Conservation (phyloP, 1,140 invertebrate genomes). For the Homarus americanus region DNA sequence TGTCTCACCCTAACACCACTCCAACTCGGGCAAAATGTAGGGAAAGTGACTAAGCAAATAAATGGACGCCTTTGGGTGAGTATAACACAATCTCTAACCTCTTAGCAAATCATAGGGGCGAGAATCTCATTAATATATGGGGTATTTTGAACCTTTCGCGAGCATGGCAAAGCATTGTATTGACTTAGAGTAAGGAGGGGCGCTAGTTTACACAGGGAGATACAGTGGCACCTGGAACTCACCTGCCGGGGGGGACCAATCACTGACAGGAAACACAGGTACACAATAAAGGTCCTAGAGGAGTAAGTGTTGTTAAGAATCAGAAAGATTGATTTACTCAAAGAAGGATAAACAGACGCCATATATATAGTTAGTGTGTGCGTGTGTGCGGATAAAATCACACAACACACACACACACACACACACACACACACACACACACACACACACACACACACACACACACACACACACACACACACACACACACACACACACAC, state of each 20-base stretch:
- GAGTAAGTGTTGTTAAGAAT: too few relatives aligned
- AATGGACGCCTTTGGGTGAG: background rate
- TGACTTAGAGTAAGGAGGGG: background rate
- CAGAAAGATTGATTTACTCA: too few relatives aligned
- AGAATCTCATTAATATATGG: background rate
- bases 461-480: background rate
- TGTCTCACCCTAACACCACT: constrained; percentile 4
- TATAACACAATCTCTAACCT: too few relatives aligned
- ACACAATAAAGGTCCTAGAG: background rate
- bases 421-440: background rate
- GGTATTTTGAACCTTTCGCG: too few relatives aligned
- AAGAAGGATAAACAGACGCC: too few relatives aligned
- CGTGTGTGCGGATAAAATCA: too few relatives aligned
- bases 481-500: constrained; percentile 8
- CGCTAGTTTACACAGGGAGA: constrained; percentile 25
- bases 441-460: background rate
- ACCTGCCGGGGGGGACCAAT: constrained; percentile 14
- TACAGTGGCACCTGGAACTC: constrained; percentile 17
- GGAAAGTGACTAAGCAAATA: background rate
- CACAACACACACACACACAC: background rate
- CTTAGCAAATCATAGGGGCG: background rate
- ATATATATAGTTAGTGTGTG: too few relatives aligned
- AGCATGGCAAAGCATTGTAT: background rate
- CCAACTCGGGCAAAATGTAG: background rate
- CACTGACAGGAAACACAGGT: background rate